These are phyloP conservation scores for Ophion ventricosus DNA, from an alignment of 2,888 invertebrate genomes.

Conservation along the genomic window DNA sequence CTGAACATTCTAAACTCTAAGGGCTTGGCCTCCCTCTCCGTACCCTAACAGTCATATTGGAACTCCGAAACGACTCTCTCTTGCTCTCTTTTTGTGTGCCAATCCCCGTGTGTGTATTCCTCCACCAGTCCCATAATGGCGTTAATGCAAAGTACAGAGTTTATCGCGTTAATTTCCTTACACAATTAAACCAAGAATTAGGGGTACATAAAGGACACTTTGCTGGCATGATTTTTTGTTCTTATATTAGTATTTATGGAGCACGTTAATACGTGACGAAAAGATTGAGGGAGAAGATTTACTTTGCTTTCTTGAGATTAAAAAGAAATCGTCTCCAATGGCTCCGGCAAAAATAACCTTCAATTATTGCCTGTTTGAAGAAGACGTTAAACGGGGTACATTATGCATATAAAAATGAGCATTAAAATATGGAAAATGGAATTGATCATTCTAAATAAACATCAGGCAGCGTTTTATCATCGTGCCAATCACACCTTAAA, in stretches of 20 bases:
- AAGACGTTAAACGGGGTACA: too few species aligned
- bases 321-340: background rate
- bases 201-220: slow-evolving; percentile 48
- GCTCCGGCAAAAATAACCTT: too few species aligned
- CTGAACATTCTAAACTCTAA: slow-evolving; percentile 75
- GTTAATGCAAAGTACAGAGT: slow-evolving; percentile 78
- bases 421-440: too few species aligned
- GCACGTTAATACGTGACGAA: background rate
- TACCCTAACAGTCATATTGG: slow-evolving; percentile 54
- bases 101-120: slow-evolving; percentile 27
- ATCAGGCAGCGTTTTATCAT: background rate
- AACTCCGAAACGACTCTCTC: slow-evolving; percentile 66
- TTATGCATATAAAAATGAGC: too few species aligned
- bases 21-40: slow-evolving; percentile 66
- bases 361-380: too few species aligned
- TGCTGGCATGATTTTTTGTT: slow-evolving; percentile 31
- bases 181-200: slow-evolving; percentile 74
- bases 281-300: background rate
- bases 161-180: slow-evolving; percentile 76
- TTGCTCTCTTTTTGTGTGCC: slow-evolving; percentile 45
- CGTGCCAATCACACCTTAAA: background rate
- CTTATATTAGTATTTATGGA: slow-evolving; percentile 30
- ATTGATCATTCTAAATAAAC: too few species aligned
- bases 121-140: slow-evolving; percentile 74
- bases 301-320: background rate